Evolutionary conservation across 2,888 invertebrate genomes (phyloP).

Genomic region (Drosophila picticornis): DNA sequence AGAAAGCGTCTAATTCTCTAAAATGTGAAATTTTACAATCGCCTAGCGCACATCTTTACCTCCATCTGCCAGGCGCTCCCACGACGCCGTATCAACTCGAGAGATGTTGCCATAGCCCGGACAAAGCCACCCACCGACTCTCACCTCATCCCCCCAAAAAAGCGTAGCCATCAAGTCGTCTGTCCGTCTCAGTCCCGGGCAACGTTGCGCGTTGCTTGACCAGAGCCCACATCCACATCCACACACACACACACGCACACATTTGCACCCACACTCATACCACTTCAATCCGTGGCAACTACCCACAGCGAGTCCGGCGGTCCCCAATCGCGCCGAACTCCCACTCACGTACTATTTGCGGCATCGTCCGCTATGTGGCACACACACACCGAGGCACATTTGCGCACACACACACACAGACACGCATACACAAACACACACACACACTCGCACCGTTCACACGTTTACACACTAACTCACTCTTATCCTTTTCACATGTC

Average conservation of each 20-base stretch:
- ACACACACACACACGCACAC: slow-evolving; percentile 4
- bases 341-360: slow-evolving; percentile 72
- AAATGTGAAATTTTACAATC: slow-evolving; percentile 83
- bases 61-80: slow-evolving; percentile 63
- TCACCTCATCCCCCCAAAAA: slow-evolving; percentile 14
- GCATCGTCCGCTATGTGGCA: slow-evolving; percentile 68
- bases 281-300: slow-evolving; percentile 69
- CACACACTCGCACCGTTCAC: slow-evolving; percentile 25
- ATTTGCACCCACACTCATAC: slow-evolving; percentile 10
- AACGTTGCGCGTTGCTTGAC: slow-evolving; percentile 75
- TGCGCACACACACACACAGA: slow-evolving; percentile 13
- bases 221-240: slow-evolving; percentile 45
- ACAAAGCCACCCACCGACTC: slow-evolving; percentile 44
- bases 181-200: slow-evolving; percentile 69
- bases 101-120: slow-evolving; percentile 66
- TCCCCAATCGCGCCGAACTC: slow-evolving; percentile 76
- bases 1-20: slow-evolving; percentile 81
- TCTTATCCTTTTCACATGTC: slow-evolving; percentile 84
- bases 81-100: slow-evolving; percentile 67
- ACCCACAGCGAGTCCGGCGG: slow-evolving; percentile 70
- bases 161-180: slow-evolving; percentile 74
- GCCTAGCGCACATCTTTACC: slow-evolving; percentile 80
- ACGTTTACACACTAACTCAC: slow-evolving; percentile 47
- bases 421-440: slow-evolving; percentile 28
- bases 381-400: slow-evolving; percentile 33